Percentiles rank a stretch among this genome's conserved stretches.
Conservation (phyloP, 2,113 vertebrate species). For the Macrotus californicus region DNA sequence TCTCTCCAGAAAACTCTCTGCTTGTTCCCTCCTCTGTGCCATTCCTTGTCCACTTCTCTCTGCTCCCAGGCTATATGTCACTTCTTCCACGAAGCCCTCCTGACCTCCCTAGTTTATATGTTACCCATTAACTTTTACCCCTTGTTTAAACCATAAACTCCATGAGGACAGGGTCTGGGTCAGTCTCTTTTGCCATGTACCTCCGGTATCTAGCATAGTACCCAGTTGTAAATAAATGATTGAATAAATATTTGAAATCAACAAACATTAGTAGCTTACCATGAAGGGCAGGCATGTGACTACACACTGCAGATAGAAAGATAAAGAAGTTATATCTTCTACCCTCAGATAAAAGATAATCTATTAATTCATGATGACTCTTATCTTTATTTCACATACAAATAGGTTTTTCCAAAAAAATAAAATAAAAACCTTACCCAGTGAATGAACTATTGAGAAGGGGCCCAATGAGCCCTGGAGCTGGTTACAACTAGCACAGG, state of each 20-base stretch:
- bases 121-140: not conserved
- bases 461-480: not conserved
- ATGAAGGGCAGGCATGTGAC: not conserved
- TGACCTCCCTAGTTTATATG: not conserved
- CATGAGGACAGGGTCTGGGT: not conserved
- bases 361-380: not conserved
- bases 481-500: not conserved
- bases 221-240: not conserved
- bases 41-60: not conserved
- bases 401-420: not conserved
- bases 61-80: not conserved
- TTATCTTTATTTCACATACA: not conserved
- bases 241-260: not conserved
- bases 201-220: not conserved
- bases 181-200: not conserved
- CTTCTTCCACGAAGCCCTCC: constrained; percentile 9
- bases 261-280: not conserved
- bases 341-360: not conserved
- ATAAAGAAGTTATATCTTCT: not conserved
- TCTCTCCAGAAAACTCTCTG: not conserved
- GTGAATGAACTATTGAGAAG: not conserved
- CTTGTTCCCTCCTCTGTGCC: not conserved
- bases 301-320: not conserved
- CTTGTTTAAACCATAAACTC: not conserved
- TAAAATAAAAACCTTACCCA: not conserved